Evolutionary conservation across 1,140 invertebrate species (phyloP).

Genomic region (Goniozus legneri): DNA sequence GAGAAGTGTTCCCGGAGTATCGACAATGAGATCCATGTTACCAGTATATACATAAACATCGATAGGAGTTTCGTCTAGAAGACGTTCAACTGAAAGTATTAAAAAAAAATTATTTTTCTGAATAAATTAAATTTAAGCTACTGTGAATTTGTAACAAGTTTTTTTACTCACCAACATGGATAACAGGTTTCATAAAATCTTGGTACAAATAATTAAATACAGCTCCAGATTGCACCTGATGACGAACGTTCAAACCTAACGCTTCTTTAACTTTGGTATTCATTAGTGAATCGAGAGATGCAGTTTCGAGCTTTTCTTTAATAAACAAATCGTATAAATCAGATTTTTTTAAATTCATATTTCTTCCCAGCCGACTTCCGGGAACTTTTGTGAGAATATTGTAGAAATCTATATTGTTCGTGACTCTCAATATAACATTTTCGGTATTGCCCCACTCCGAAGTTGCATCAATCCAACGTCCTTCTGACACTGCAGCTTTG

Average conservation of each 20-base stretch:
- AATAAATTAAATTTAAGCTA: not conserved
- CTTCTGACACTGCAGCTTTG: conserved; percentile 54
- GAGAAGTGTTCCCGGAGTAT: conserved; percentile 55
- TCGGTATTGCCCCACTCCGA: conserved; percentile 64
- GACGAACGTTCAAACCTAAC: conserved; percentile 58
- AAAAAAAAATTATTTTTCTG: too few species aligned
- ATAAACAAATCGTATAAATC: not conserved
- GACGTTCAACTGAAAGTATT: conserved; percentile 61
- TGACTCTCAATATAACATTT: conserved; percentile 54
- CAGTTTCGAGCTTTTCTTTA: conserved; percentile 24
- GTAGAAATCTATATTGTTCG: conserved; percentile 73
- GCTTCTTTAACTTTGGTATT: conserved; percentile 65
- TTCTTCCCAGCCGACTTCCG: not conserved
- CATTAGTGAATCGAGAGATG: conserved; percentile 63
- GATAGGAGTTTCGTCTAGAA: conserved; percentile 68
- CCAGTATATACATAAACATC: conserved; percentile 69
- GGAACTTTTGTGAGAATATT: conserved; percentile 65
- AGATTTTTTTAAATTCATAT: not conserved
- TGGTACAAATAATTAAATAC: conserved; percentile 64
- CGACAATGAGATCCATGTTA: conserved; percentile 69
- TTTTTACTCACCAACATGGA: conserved; percentile 56
- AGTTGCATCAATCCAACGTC: conserved; percentile 61
- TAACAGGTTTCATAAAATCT: conserved; percentile 86
- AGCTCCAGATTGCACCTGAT: conserved; percentile 58
- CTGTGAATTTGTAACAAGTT: not conserved